Evolutionary conservation across 2,888 invertebrate genomes (phyloP).

Genomic region (Hetaerina titia): DNA sequence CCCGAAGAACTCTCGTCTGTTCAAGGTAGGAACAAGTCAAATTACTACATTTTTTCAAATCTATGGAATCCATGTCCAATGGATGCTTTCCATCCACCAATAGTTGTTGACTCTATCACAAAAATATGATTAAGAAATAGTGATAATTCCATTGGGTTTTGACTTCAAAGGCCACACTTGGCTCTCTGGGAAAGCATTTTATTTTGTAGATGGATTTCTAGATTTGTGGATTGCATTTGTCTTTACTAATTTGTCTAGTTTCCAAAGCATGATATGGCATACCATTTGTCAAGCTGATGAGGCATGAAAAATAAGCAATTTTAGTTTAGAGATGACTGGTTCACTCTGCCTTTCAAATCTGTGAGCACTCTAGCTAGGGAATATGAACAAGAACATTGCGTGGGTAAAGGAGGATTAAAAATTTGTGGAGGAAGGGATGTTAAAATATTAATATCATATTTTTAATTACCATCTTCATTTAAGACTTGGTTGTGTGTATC

Average conservation of each 20-base stretch:
- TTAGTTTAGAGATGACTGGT: conserved; percentile 42
- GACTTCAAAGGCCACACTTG: not conserved
- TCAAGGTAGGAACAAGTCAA: conserved; percentile 69
- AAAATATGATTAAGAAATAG: not conserved
- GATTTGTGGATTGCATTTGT: conserved; percentile 7
- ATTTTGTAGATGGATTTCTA: conserved; percentile 3
- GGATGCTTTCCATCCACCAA: conserved; percentile 21
- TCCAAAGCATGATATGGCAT: conserved; percentile 60
- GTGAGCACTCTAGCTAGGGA: conserved; percentile 30
- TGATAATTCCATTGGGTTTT: not conserved
- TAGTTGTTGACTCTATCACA: not conserved
- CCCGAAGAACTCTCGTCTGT: conserved; percentile 68
- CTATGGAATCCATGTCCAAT: not conserved
- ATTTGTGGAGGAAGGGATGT: not conserved
- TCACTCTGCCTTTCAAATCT: conserved; percentile 46
- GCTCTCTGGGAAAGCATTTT: not conserved
- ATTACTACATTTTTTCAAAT: conserved; percentile 13
- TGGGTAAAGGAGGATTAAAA: conserved; percentile 28
- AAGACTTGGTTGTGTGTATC: not conserved
- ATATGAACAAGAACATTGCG: not conserved
- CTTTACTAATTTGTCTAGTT: conserved; percentile 36
- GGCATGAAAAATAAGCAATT: conserved; percentile 46
- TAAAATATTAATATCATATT: not conserved
- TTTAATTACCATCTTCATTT: not conserved
- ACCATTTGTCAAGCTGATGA: conserved; percentile 61